These are phyloP conservation scores for Bellardia pandia DNA, from an alignment of 2,888 invertebrate species.

Conservation along the genomic window DNA sequence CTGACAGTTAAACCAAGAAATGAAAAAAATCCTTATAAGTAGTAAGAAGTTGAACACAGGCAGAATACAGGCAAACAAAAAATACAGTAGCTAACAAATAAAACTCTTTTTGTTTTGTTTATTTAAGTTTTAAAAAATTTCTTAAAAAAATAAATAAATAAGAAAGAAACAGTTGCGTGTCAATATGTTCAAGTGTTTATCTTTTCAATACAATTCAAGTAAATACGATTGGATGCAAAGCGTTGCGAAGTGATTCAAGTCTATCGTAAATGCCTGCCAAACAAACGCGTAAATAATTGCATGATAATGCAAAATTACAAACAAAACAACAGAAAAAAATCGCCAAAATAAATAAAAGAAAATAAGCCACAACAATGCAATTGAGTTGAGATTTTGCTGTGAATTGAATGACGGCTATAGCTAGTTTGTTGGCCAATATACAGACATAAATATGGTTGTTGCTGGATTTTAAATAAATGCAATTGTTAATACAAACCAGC, in stretches of 20 bases:
- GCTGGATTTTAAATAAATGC: conserved; percentile 39
- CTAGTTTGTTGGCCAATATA: background rate
- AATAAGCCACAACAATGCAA: conserved; percentile 33
- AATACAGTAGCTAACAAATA: conserved; percentile 55
- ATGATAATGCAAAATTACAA: conserved; percentile 56
- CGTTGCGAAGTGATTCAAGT: conserved; percentile 10
- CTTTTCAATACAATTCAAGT: conserved; percentile 53
- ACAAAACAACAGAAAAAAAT: conserved; percentile 4
- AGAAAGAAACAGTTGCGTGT: conserved; percentile 60
- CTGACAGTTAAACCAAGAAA: conserved; percentile 41
- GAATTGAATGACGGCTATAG: background rate
- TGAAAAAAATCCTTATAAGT: conserved; percentile 23
- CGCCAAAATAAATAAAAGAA: conserved; percentile 45
- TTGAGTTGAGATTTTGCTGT: conserved; percentile 21
- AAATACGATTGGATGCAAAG: background rate
- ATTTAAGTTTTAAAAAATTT: conserved; percentile 24
- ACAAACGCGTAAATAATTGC: conserved; percentile 72
- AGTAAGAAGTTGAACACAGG: background rate
- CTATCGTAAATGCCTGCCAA: conserved; percentile 59
- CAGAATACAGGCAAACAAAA: conserved; percentile 4
- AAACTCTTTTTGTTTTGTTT: conserved; percentile 21
- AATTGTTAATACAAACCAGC: background rate
- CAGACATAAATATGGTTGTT: conserved; percentile 17
- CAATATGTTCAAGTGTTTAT: conserved; percentile 57
- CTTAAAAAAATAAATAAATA: conserved; percentile 19